Evolutionary conservation across 2,113 vertebrate genomes (phyloP).

Genomic region (Aegithalos caudatus): DNA sequence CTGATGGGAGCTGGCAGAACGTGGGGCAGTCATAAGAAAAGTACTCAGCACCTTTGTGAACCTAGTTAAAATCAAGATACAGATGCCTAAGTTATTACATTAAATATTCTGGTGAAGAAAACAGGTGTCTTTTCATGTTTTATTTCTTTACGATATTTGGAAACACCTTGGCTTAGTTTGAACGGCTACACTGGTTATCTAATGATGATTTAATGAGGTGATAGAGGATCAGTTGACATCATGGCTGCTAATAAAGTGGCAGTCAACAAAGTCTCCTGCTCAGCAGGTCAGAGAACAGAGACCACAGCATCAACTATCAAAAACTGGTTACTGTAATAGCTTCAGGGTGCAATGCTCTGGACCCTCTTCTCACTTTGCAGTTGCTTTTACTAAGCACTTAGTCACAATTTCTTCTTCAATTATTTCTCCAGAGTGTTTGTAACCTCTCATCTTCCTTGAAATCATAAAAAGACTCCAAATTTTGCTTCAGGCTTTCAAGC

Average conservation of each 20-base stretch:
- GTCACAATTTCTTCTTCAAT: neutral
- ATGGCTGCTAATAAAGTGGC: neutral
- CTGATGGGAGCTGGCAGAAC: conserved; percentile 37
- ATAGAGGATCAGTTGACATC: neutral
- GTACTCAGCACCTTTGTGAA: neutral
- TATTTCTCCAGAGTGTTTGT: neutral
- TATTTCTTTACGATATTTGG: neutral
- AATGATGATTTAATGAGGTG: neutral
- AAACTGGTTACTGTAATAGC: neutral
- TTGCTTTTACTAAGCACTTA: neutral
- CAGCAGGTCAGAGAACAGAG: neutral
- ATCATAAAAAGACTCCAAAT: neutral
- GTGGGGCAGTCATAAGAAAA: neutral
- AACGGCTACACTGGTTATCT: neutral
- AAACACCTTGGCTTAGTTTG: neutral
- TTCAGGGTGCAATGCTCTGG: neutral
- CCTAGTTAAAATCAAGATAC: neutral
- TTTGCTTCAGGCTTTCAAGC: neutral
- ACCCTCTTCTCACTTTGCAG: neutral
- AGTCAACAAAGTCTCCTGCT: neutral
- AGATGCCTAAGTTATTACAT: neutral
- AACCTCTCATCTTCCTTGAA: neutral
- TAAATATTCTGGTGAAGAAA: neutral
- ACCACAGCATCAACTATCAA: neutral
- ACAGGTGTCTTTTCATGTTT: neutral